phyloP scores from a whole-genome alignment of 1,140 invertebrate species.

The Dreissena polymorpha region DNA sequence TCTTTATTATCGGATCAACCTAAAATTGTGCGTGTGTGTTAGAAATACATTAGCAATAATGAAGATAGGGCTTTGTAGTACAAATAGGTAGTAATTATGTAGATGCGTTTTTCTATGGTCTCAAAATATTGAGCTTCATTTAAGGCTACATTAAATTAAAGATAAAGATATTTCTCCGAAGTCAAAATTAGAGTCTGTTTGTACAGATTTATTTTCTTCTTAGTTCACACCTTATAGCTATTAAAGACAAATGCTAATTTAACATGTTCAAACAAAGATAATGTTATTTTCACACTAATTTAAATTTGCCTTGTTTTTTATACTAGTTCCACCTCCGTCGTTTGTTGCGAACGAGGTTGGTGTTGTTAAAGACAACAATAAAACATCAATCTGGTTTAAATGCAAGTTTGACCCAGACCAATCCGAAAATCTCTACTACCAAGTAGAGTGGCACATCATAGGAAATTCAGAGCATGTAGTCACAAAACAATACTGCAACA shows the following conservation, averaged over 20 bases:
- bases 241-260: too few species aligned
- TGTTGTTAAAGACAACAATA: too few species aligned
- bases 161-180: too few species aligned
- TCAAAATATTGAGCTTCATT: neutral
- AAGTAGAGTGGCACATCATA: conserved; percentile 12
- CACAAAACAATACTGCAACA: conserved; percentile 17
- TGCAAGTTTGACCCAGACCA: conserved; percentile 22
- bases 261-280: neutral
- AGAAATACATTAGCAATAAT: too few species aligned
- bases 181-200: too few species aligned
- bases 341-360: conserved; percentile 3
- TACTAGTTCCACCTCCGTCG: neutral
- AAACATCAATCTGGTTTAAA: neutral
- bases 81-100: neutral
- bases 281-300: neutral
- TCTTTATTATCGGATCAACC: too few species aligned
- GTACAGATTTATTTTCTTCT: too few species aligned
- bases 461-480: neutral
- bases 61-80: too few species aligned
- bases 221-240: too few species aligned
- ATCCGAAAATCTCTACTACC: conserved; percentile 7
- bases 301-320: neutral
- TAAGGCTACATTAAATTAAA: neutral
- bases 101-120: neutral
- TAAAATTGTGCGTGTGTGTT: too few species aligned